These are phyloP conservation scores for Caligus rogercresseyi DNA, from an alignment of 1,140 invertebrate genomes.

Conservation along the genomic window DNA sequence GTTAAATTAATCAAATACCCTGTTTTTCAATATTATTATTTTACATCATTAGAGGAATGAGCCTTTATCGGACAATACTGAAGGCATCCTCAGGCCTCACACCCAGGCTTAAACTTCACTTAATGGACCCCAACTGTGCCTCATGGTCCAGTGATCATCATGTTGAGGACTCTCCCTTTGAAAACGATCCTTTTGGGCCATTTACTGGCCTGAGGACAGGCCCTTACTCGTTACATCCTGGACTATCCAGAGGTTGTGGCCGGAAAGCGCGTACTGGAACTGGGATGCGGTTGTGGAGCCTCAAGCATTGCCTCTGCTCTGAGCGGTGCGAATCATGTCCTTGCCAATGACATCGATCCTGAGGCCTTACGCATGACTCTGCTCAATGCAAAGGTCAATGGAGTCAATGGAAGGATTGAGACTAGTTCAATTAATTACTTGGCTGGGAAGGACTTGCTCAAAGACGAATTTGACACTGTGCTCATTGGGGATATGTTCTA, in stretches of 20 bases:
- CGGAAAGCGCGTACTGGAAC: neutral
- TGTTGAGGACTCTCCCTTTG: neutral
- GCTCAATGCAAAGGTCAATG: slow-evolving; percentile 1
- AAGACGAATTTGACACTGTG: neutral
- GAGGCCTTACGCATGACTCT: neutral
- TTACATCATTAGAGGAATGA: too few relatives aligned
- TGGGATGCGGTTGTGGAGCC: slow-evolving; percentile 16
- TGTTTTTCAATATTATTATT: too few relatives aligned
- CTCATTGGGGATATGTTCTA: slow-evolving; percentile 10
- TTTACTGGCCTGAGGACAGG: slow-evolving; percentile 12
- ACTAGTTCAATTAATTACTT: slow-evolving; percentile 1
- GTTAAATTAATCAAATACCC: too few relatives aligned
- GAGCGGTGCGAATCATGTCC: neutral
- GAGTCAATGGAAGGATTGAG: neutral
- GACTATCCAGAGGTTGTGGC: neutral
- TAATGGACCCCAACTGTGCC: neutral
- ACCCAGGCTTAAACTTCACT: neutral
- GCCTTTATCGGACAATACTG: neutral
- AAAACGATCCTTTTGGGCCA: slow-evolving; percentile 10
- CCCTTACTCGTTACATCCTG: slow-evolving; percentile 1
- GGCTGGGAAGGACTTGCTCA: neutral
- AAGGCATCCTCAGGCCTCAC: neutral
- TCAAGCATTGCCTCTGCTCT: neutral
- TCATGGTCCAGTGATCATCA: neutral
- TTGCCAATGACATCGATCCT: slow-evolving; percentile 7